Percentiles rank a stretch among this genome's conserved stretches.
Conservation (phyloP, 1,140 invertebrate genomes). For the Mactra quadrangularis region DNA sequence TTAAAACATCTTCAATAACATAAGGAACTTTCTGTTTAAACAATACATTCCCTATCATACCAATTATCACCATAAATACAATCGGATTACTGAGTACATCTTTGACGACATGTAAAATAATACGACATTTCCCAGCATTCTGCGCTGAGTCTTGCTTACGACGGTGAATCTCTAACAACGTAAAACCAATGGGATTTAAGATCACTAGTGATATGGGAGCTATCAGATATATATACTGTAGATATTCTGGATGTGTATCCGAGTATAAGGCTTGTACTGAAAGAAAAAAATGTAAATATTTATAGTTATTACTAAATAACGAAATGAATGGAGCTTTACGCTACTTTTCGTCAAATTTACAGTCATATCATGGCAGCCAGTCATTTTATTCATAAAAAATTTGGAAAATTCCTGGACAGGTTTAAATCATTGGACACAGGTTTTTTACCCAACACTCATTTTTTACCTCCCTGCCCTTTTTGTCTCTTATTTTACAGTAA, state of each 20-base stretch:
- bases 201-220: conserved; percentile 97
- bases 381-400: too few relatives aligned
- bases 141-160: conserved; percentile 24
- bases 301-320: neutral
- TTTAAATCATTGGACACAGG: too few relatives aligned
- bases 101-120: conserved; percentile 83
- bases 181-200: conserved; percentile 96
- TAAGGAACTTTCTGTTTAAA: conserved; percentile 91
- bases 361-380: too few relatives aligned
- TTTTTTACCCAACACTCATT: too few relatives aligned
- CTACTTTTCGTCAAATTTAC: too few relatives aligned
- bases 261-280: conserved; percentile 86
- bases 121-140: neutral
- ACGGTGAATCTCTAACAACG: conserved; percentile 92
- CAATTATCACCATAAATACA: conserved; percentile 96
- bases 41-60: conserved; percentile 93
- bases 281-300: conserved; percentile 49
- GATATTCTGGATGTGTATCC: conserved; percentile 93
- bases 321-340: neutral
- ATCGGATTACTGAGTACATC: conserved; percentile 94
- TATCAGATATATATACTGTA: conserved; percentile 95
- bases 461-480: too few relatives aligned
- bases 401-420: too few relatives aligned
- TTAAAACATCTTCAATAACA: conserved; percentile 90
- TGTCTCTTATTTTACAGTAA: too few relatives aligned